Evolutionary conservation across 1,140 invertebrate species (phyloP), one percentile per base, ranked within the genome.

Genomic region (Mizuhopecten yessoensis): DNA sequence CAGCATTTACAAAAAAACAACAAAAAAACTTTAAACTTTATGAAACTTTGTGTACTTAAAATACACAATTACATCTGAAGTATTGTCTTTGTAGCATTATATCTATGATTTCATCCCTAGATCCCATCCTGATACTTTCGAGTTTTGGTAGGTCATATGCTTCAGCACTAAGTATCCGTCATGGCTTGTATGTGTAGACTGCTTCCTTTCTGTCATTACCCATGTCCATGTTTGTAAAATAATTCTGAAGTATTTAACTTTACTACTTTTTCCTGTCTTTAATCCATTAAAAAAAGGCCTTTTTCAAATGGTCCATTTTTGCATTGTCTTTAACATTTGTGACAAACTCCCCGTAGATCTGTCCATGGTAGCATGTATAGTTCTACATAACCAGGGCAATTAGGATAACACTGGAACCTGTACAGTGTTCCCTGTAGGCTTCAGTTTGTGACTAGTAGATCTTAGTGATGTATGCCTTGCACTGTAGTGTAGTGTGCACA

Each of bases 171-270:
- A n/a, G n/a, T n/a, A 17, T 29, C 23, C n/a, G n/a, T 75, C 36
- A 39, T 49, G 57, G 57, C 57, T 75, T 75, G 57, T 75, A 75
- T 75, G 57, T 75, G 57, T 75, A 75, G 57, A 75, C 57, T 75
- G 57, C 57, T 75, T 75, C 3, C 9, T 75, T 1, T 75, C 20
- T 57, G 23, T 45, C 17, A 15, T 45, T 45, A 17, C 17, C 42
- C 29, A 5, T 75, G 57, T 39, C 36, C 36, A 39, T 75, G 57
- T n/a, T 75, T 75, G 57, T 75, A n/a, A 75, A 75, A 75, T 75
- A 75, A 17, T 75, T 75, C 57, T 3, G 29, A 7, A 17, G 11
- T 75, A 5, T 29, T 7, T 5, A 75, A 75, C n/a, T 75, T 75
- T n/a, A 75, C 23, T 75, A 23, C 23, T 29, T 7, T 75, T 75